Base-by-base conservation (phyloP, 1,140 invertebrate genomes). In the Onthophagus taurus region DNA sequence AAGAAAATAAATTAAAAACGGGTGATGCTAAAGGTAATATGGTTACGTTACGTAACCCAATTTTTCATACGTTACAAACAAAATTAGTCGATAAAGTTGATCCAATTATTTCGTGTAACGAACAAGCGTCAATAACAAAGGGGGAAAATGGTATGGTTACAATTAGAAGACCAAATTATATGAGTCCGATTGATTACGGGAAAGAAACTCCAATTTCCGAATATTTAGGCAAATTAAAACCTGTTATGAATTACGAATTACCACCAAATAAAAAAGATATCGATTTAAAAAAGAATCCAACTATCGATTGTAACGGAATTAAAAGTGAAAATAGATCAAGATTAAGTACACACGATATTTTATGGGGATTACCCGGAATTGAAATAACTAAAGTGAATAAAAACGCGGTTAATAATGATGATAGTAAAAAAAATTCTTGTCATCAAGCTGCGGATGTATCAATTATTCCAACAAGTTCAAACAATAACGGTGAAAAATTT, bases 91-190 rank as follows among this genome's bases (percentile, higher is more conserved):
- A 41, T 12, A 47, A 41, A n/a, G 7, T n/a, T n/a, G 37, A 47
- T 26, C 41, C 52, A 6, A 29, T 44, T 9, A 37, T 49, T 17
- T 34, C 55, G 3, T 42, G 23, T 19, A 50, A 53, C 31, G 67
- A 70, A 14, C 73, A 74, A 39, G 77, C 78, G 2, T 75, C 78
- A 0, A 81, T 82, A 45, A 80, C 80, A 53, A 80, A 78, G 51
- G 76, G 77, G 31, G 78, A 80, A 48, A 80, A 80, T 52, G 78
- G 78, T 8, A 87, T 86, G 82, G 85, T 85, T 26, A 87, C 84
- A 0, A 88, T 87, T 23, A 68, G 84, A 11, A 85, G 83, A 65
- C 82, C 83, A 0, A 48, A 56, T 20, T 55, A 58, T 31, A 56
- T 60, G 24, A 13, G 19, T 33, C 54, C 53, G 12, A 38, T 58